phyloP scores from a whole-genome alignment of 2,797 vertebrate genomes.

The Sebastes vulpes region DNA sequence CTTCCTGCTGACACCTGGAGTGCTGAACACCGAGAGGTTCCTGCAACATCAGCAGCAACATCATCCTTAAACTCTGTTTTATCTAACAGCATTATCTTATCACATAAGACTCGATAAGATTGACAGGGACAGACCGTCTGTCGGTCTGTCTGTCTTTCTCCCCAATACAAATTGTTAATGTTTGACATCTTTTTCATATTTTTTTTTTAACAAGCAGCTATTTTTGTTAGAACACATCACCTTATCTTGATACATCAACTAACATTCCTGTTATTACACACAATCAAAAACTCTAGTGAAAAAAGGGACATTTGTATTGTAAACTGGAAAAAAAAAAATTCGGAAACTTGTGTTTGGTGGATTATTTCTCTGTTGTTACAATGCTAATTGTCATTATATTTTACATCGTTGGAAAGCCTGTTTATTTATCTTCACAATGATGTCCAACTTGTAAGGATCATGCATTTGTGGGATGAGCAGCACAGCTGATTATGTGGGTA shows the following conservation, averaged over 20 bases:
- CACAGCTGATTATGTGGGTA: no score
- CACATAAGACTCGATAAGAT: background rate
- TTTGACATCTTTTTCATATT: background rate
- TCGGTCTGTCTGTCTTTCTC: background rate
- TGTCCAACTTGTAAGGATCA: no score
- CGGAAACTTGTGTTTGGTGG: no score
- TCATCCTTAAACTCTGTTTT: background rate
- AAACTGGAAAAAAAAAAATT: no score
- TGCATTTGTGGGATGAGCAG: no score
- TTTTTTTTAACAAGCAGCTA: background rate
- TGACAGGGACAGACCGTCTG: no score
- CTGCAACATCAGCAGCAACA: conserved; percentile 72
- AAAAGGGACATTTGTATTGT: background rate
- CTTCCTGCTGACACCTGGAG: conserved; percentile 91
- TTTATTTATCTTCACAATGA: no score
- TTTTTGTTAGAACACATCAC: background rate
- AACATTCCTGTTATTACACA: background rate
- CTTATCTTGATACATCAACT: background rate
- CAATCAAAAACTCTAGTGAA: background rate
- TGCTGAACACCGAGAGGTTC: conserved; percentile 90
- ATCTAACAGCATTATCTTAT: background rate
- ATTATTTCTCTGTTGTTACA: no score
- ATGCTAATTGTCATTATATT: no score
- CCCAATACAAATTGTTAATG: background rate
- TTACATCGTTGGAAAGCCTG: no score